Evolutionary conservation across 2,888 invertebrate genomes (phyloP).

Genomic region (Drosophila longiperda): DNA sequence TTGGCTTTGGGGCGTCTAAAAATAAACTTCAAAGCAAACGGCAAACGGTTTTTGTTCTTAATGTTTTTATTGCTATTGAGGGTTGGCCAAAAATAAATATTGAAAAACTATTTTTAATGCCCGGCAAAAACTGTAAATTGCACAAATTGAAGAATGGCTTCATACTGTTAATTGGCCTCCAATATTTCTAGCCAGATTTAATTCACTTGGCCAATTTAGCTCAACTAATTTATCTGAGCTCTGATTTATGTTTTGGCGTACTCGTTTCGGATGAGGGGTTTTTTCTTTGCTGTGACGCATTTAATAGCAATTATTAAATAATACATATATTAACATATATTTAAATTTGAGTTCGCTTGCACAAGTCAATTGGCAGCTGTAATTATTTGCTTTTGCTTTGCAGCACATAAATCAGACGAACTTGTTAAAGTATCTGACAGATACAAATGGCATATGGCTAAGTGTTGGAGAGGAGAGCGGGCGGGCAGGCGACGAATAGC

Average conservation of each 20-base stretch:
- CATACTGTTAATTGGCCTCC: conserved; percentile 43
- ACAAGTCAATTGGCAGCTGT: conserved; percentile 59
- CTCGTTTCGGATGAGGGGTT: neutral
- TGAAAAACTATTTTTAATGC: conserved; percentile 70
- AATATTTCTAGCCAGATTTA: conserved; percentile 15
- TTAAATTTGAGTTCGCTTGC: conserved; percentile 46
- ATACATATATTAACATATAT: conserved; percentile 36
- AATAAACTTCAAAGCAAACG: conserved; percentile 68
- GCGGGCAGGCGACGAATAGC: conserved; percentile 14
- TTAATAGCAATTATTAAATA: conserved; percentile 64
- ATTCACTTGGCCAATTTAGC: conserved; percentile 12
- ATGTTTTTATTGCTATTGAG: conserved; percentile 4
- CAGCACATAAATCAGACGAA: conserved; percentile 73
- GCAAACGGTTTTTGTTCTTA: conserved; percentile 16
- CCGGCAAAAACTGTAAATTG: conserved; percentile 57
- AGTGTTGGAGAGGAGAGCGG: conserved; percentile 4
- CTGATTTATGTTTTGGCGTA: conserved; percentile 19
- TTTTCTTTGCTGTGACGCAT: conserved; percentile 19
- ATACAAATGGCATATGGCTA: conserved; percentile 70
- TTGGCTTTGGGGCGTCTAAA: conserved; percentile 59
- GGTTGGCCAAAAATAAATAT: conserved; percentile 72
- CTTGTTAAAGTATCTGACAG: conserved; percentile 73
- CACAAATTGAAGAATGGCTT: conserved; percentile 56
- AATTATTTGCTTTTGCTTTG: conserved; percentile 50
- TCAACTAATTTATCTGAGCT: conserved; percentile 14